Evolutionary conservation across 53 echinoderm and acorn worm species (phyloP).

Genomic region (Paracentrotus lividus): DNA sequence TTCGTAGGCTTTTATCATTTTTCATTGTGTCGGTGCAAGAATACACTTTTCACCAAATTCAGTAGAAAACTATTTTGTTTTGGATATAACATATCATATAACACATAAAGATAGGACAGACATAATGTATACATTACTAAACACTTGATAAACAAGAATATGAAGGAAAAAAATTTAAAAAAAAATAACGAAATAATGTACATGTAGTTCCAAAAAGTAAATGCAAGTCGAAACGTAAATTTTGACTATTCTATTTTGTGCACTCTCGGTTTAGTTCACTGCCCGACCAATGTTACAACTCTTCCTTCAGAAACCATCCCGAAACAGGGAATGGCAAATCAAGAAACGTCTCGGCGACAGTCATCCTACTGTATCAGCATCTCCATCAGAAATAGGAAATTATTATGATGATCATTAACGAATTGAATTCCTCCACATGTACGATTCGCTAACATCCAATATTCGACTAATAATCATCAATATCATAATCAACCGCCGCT

Average conservation of each 20-base stretch:
- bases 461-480: background rate
- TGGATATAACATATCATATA: too few relatives aligned
- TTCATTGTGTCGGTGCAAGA: too few relatives aligned
- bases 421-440: constrained; percentile 16
- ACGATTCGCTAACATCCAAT: constrained; percentile 2
- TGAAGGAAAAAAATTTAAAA: background rate
- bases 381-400: constrained; percentile 50
- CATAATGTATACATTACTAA: background rate
- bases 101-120: too few relatives aligned
- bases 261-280: constrained; percentile 1
- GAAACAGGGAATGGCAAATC: constrained; percentile 23
- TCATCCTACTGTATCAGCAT: constrained; percentile 1
- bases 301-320: background rate
- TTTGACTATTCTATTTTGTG: background rate
- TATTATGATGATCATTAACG: constrained; percentile 17
- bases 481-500: background rate
- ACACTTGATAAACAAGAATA: background rate
- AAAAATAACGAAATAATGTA: too few relatives aligned
- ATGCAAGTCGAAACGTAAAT: background rate
- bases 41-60: too few relatives aligned
- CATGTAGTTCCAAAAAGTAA: too few relatives aligned
- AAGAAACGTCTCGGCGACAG: constrained; percentile 30
- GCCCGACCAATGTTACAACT: background rate
- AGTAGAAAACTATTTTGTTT: too few relatives aligned
- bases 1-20: too few relatives aligned